These are phyloP conservation scores for Characodon lateralis DNA, from an alignment of 2,797 vertebrate genomes.

Conservation along the genomic window DNA sequence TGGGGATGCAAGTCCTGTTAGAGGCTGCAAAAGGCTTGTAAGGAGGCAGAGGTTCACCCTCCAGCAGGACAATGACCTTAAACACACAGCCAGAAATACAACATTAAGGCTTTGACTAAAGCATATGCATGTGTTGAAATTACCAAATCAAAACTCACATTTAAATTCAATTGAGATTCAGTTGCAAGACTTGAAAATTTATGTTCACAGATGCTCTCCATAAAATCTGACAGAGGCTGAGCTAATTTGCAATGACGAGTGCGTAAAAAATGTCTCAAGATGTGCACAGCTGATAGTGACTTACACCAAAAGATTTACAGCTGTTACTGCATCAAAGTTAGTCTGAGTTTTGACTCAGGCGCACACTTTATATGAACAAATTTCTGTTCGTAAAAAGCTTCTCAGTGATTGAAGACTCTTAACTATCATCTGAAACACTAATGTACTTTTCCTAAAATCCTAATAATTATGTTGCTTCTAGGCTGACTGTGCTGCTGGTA, in stretches of 20 bases:
- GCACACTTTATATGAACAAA: neutral
- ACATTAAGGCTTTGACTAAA: neutral
- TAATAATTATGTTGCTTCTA: neutral
- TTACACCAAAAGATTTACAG: neutral
- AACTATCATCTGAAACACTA: neutral
- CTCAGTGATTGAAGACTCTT: neutral
- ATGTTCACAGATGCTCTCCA: neutral
- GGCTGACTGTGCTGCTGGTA: constrained; percentile 9
- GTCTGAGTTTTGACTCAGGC: too few relatives aligned
- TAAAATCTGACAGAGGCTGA: neutral
- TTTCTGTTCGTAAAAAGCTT: too few relatives aligned
- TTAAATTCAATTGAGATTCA: neutral
- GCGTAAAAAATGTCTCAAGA: too few relatives aligned
- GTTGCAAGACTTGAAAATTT: neutral
- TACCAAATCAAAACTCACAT: neutral
- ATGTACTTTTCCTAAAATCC: neutral
- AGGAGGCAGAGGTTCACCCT: neutral
- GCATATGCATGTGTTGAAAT: neutral
- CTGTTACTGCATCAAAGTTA: too few relatives aligned
- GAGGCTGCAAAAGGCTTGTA: too few relatives aligned
- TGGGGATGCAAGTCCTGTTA: too few relatives aligned
- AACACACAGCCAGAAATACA: neutral
- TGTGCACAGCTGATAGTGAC: neutral
- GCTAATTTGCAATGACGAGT: neutral
- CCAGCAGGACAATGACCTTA: neutral